phyloP scores from a whole-genome alignment of 2,113 vertebrate genomes.

The Halcyon malimbica region DNA sequence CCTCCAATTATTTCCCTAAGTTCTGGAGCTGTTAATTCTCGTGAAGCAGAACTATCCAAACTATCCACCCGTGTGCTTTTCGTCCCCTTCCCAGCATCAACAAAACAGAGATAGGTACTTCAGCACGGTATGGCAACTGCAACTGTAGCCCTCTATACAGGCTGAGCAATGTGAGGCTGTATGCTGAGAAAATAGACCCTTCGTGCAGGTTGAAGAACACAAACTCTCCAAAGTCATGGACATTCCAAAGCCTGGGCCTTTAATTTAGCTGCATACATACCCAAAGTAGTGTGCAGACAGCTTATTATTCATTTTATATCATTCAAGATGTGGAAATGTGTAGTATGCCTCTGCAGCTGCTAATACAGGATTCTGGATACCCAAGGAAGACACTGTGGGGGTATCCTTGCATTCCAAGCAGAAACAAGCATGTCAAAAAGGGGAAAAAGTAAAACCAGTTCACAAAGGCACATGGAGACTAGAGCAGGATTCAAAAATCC shows the following conservation, averaged over 20 bases:
- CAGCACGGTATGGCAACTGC: not conserved
- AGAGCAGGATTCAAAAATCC: not conserved
- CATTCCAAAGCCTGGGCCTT: not conserved
- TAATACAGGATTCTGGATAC: not conserved
- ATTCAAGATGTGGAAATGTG: not conserved
- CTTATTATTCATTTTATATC: not conserved
- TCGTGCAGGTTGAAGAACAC: not conserved
- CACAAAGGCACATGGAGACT: not conserved
- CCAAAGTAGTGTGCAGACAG: not conserved
- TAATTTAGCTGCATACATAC: not conserved
- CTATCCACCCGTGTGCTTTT: not conserved
- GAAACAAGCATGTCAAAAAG: not conserved
- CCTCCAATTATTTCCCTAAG: not conserved
- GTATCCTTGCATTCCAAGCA: not conserved
- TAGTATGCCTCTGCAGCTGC: not conserved
- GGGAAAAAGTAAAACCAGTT: not conserved
- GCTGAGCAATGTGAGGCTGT: not conserved
- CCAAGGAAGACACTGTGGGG: not conserved
- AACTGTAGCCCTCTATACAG: not conserved
- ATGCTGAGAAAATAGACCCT: not conserved
- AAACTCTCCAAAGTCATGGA: fast-evolving
- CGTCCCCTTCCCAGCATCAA: not conserved
- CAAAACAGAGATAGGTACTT: not conserved
- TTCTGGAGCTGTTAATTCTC: not conserved
- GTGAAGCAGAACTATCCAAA: not conserved